Percentiles rank a stretch among this genome's conserved stretches.
phyloP scores from a whole-genome alignment of 2,888 invertebrate genomes.

The Rhodophaea formosa region DNA sequence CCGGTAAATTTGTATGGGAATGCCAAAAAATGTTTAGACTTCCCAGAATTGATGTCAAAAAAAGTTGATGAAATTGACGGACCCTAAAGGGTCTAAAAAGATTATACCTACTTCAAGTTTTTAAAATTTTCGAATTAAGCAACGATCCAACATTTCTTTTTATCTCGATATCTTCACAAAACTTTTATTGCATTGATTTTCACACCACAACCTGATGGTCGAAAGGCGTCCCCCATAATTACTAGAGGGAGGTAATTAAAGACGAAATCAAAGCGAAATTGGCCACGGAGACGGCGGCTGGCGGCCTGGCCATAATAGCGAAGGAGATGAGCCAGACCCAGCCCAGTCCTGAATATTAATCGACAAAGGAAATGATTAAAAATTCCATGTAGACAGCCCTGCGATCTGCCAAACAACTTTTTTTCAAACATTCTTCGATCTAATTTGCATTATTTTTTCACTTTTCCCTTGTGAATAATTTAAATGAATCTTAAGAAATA shows the following conservation, averaged over 20 bases:
- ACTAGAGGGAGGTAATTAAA: slow-evolving; percentile 57
- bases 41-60: too few relatives aligned
- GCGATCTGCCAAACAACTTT: slow-evolving; percentile 77
- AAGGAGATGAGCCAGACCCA: slow-evolving; percentile 81
- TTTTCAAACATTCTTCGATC: slow-evolving; percentile 61
- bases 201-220: slow-evolving; percentile 3
- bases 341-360: slow-evolving; percentile 80
- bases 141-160: neutral
- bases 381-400: slow-evolving; percentile 73
- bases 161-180: neutral
- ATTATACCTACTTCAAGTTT: too few relatives aligned
- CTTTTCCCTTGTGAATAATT: slow-evolving; percentile 76
- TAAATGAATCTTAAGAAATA: slow-evolving; percentile 75
- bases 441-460: slow-evolving; percentile 76
- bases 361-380: slow-evolving; percentile 81
- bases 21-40: too few relatives aligned
- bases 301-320: slow-evolving; percentile 72
- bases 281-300: slow-evolving; percentile 58
- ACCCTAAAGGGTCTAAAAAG: too few relatives aligned
- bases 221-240: slow-evolving; percentile 5
- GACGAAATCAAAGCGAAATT: slow-evolving; percentile 68
- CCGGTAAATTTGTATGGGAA: too few relatives aligned
- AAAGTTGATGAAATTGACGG: too few relatives aligned
- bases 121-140: neutral
- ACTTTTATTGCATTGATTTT: neutral